Percentiles rank a stretch among this genome's conserved stretches.
Evolutionary conservation across 2,113 vertebrate species (phyloP).

Genomic region (Synchiropus splendidus): DNA sequence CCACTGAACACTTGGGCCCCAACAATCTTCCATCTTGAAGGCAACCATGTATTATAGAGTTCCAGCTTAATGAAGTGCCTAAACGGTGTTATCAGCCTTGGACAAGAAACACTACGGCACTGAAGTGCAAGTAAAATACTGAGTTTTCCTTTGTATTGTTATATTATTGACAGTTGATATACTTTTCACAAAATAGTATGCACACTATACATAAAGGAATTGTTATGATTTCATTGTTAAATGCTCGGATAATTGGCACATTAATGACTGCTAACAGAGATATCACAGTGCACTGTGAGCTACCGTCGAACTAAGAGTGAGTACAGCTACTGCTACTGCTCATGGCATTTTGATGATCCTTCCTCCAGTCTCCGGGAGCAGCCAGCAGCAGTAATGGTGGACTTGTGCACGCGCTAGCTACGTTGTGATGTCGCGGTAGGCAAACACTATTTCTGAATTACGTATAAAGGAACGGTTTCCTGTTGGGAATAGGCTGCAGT

Average conservation of each 20-base stretch:
- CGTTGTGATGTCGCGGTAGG: conserved; percentile 8
- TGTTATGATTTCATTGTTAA: conserved; percentile 71
- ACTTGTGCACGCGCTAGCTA: conserved; percentile 52
- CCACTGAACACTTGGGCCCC: background rate
- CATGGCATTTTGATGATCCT: too few relatives aligned
- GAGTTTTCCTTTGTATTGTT: conserved; percentile 52
- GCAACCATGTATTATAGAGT: conserved; percentile 41
- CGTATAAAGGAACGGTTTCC: too few relatives aligned
- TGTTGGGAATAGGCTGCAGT: too few relatives aligned
- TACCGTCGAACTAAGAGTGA: conserved; percentile 76
- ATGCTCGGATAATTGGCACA: conserved; percentile 92
- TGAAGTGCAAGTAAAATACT: conserved; percentile 80
- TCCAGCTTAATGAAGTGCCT: conserved; percentile 33
- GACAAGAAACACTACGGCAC: conserved; percentile 68
- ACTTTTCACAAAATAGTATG: conserved; percentile 79
- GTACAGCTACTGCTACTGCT: conserved; percentile 64
- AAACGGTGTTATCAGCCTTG: conserved; percentile 55
- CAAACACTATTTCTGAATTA: too few relatives aligned
- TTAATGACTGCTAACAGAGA: conserved; percentile 76
- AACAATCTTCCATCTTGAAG: conserved; percentile 47
- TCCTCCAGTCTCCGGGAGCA: too few relatives aligned
- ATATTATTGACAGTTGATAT: conserved; percentile 50
- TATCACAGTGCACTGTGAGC: conserved; percentile 71
- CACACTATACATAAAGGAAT: conserved; percentile 83
- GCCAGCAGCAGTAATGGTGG: too few relatives aligned